A percentile compares a stretch with the other conserved stretches of the same genome.
Evolutionary conservation across 2,113 vertebrate species (phyloP).

Genomic region (Monopterus albus): DNA sequence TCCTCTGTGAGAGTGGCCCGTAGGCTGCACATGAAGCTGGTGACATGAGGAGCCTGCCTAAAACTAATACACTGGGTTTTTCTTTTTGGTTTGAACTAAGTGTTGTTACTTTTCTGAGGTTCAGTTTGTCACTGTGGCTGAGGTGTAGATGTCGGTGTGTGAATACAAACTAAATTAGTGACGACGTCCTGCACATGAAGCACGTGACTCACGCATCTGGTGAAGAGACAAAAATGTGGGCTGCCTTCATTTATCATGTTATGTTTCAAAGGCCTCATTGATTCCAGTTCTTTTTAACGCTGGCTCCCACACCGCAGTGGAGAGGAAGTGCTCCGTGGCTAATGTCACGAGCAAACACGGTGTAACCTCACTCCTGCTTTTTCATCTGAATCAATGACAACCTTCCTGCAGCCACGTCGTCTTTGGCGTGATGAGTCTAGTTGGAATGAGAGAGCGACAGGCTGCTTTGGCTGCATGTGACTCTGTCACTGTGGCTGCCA

Average conservation of each 20-base stretch:
- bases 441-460: neutral
- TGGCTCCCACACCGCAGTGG: slow-evolving; percentile 21
- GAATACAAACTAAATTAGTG: too few species aligned
- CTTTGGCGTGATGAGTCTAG: neutral
- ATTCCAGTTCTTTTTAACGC: slow-evolving; percentile 19
- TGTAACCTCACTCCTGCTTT: too few species aligned
- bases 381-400: neutral
- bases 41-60: too few species aligned
- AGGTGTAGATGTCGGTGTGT: too few species aligned
- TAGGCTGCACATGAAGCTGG: too few species aligned
- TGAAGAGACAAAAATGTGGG: neutral
- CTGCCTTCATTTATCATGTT: neutral
- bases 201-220: neutral
- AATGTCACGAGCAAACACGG: too few species aligned
- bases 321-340: neutral
- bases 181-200: too few species aligned
- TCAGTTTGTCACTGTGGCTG: too few species aligned
- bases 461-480: neutral
- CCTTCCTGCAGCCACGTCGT: slow-evolving; percentile 12
- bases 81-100: too few species aligned
- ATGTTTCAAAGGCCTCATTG: slow-evolving; percentile 5
- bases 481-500: neutral
- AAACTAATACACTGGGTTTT: too few species aligned
- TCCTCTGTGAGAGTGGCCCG: too few species aligned
- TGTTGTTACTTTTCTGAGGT: too few species aligned